Percentiles rank a stretch among this genome's conserved stretches.
Conservation (phyloP, 2,888 invertebrate genomes). For the Agrotis exclamationis region DNA sequence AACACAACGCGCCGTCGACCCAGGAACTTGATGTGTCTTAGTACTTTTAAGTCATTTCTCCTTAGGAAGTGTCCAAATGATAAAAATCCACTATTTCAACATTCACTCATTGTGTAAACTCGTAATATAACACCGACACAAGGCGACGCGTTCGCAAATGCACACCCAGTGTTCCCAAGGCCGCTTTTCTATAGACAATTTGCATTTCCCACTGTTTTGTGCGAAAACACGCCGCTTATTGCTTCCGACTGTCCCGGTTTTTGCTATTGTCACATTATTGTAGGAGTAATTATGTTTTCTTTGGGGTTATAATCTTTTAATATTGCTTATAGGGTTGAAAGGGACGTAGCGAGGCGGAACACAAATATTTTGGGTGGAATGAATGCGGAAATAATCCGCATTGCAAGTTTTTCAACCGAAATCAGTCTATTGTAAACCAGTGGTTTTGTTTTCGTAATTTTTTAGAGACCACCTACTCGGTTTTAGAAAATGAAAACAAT, state of each 20-base stretch:
- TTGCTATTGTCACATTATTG: slow-evolving; percentile 56
- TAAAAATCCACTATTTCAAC: background rate
- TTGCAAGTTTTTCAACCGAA: background rate
- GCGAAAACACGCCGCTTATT: slow-evolving; percentile 54
- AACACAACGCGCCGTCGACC: too few relatives aligned
- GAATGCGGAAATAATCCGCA: background rate
- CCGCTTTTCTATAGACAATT: slow-evolving; percentile 49
- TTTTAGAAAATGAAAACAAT: background rate
- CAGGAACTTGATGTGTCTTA: background rate
- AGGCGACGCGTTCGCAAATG: slow-evolving; percentile 29
- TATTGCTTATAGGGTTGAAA: slow-evolving; percentile 9
- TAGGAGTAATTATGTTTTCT: slow-evolving; percentile 51
- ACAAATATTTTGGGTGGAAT: slow-evolving; percentile 10
- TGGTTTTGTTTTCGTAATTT: background rate
- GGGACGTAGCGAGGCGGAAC: background rate
- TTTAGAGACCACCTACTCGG: too few relatives aligned
- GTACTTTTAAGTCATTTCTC: background rate
- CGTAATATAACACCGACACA: slow-evolving; percentile 7
- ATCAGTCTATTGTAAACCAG: background rate
- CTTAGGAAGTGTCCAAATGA: background rate
- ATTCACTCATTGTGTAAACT: slow-evolving; percentile 2
- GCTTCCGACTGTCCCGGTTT: slow-evolving; percentile 44
- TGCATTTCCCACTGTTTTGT: slow-evolving; percentile 57
- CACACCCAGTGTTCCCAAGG: slow-evolving; percentile 34
- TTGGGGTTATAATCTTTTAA: slow-evolving; percentile 31